These are phyloP conservation scores for Carcharodon carcharias DNA, from an alignment of 2,797 vertebrate species.

Conservation along the genomic window DNA sequence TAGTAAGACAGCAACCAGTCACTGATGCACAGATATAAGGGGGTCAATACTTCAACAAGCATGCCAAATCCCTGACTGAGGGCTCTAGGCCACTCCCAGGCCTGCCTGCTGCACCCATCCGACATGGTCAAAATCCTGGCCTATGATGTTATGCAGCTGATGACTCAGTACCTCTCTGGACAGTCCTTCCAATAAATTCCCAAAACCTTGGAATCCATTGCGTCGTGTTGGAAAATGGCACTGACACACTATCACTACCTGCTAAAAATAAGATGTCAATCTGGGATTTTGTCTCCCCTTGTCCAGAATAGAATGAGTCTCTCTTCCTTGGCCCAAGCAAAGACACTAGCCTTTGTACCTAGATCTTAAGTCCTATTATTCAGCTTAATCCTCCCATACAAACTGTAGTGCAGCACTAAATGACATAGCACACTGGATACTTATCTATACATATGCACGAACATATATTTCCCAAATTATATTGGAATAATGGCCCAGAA, in stretches of 20 bases:
- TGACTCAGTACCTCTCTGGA: constrained; percentile 68
- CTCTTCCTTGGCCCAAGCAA: background rate
- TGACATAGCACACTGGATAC: too few relatives aligned
- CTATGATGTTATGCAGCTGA: constrained; percentile 73
- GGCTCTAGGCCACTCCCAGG: too few relatives aligned
- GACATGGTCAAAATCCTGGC: too few relatives aligned
- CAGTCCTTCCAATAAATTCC: constrained; percentile 72
- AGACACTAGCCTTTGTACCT: background rate
- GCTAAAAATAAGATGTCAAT: background rate
- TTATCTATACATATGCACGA: too few relatives aligned
- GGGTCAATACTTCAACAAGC: too few relatives aligned
- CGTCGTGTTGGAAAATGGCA: constrained; percentile 66
- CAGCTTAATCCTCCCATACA: background rate
- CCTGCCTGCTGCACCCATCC: too few relatives aligned
- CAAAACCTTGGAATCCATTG: constrained; percentile 71
- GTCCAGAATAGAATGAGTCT: background rate
- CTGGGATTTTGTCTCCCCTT: background rate
- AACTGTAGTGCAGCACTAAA: too few relatives aligned
- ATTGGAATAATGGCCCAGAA: too few relatives aligned
- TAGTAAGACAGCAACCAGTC: too few relatives aligned
- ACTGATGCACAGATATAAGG: too few relatives aligned
- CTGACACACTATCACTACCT: constrained; percentile 55
- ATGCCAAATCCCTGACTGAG: too few relatives aligned
- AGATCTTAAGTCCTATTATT: background rate
- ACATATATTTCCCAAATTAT: too few relatives aligned